Evolutionary conservation across 1,140 invertebrate genomes (phyloP).

Genomic region (Drosophila bocqueti): DNA sequence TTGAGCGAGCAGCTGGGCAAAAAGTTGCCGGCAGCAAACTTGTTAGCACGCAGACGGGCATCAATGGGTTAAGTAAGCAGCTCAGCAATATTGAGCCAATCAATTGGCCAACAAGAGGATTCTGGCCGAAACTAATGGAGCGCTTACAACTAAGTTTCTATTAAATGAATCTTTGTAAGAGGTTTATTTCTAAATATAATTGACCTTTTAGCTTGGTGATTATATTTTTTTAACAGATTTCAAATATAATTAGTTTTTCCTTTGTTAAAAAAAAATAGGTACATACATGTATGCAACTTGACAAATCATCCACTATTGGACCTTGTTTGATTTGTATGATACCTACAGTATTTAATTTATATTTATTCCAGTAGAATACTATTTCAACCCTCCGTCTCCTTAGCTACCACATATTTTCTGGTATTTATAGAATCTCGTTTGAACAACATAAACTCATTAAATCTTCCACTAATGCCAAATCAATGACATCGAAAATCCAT

Average conservation of each 20-base stretch:
- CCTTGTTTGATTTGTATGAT: too few relatives aligned
- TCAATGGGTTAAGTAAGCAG: slow-evolving; percentile 52
- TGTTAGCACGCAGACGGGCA: slow-evolving; percentile 33
- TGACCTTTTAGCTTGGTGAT: background rate
- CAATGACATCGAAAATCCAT: slow-evolving; percentile 1
- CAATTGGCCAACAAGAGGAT: slow-evolving; percentile 8
- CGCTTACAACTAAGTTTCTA: background rate
- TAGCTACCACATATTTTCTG: background rate
- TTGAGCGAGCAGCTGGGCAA: slow-evolving; percentile 69
- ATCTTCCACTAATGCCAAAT: background rate
- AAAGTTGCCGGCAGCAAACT: slow-evolving; percentile 54
- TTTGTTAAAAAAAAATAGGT: too few relatives aligned
- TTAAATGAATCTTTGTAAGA: background rate
- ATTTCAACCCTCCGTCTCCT: background rate
- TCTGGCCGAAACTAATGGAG: background rate
- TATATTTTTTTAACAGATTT: background rate
- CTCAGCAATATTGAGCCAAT: slow-evolving; percentile 41
- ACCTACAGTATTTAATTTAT: too few relatives aligned
- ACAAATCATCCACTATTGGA: too few relatives aligned
- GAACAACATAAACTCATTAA: background rate
- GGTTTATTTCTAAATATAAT: background rate
- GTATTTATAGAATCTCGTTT: background rate
- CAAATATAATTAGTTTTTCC: too few relatives aligned
- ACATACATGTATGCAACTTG: too few relatives aligned
- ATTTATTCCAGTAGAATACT: too few relatives aligned